Evolutionary conservation across 2,113 vertebrate genomes (phyloP), one percentile per base, ranked within the genome.

Genomic region (Hyperopisus bebe): DNA sequence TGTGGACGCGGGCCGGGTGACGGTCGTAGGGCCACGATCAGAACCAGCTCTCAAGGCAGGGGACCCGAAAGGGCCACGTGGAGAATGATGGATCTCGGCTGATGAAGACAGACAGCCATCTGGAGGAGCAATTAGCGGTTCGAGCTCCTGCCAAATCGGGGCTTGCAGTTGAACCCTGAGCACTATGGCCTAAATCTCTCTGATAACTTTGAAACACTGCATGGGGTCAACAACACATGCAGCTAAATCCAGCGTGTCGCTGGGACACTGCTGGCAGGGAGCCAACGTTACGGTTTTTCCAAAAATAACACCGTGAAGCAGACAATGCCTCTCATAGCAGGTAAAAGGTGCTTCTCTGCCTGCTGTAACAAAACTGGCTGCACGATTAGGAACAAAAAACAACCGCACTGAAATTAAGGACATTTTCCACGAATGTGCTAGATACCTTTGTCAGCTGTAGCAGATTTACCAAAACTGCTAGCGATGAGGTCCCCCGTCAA

Each of bases 391-490:
- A 46, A 51, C 74, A 51, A 48, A 86, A 77, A 89, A 10, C 55
- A 70, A 27, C 42, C 2, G 27, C 17, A 9, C 6, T 24, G 35
- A 88, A 35, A 39, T 42, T 42, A 53, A 42, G 31, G 48, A 27
- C 19, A 47, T 31, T 21, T 24, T 8, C 11, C 17, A 86, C 3
- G 10, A 17, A 6, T n/a, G 13, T 11, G 10, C 39, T 51, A 5
- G 6, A 96, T 90, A 99, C 98, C 98, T 98, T 95, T 97, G 93
- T 99, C 97, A 4, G 97, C 94, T 0, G 97, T 99, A 35, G 98
- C 97, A 10, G 98, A 99, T 87, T 99, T 99, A 84, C 98, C 98
- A 9, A 99, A 99, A 93, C 98, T 99, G 94, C 98, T 99, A 0
- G 98, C 98, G 1, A 99, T 99, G 53, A 99, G 97, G 89, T 97